Percentiles rank a stretch among this genome's conserved stretches.
These are phyloP conservation scores for Habrosyne pyritoides DNA, from an alignment of 2,888 invertebrate genomes.

Conservation along the genomic window DNA sequence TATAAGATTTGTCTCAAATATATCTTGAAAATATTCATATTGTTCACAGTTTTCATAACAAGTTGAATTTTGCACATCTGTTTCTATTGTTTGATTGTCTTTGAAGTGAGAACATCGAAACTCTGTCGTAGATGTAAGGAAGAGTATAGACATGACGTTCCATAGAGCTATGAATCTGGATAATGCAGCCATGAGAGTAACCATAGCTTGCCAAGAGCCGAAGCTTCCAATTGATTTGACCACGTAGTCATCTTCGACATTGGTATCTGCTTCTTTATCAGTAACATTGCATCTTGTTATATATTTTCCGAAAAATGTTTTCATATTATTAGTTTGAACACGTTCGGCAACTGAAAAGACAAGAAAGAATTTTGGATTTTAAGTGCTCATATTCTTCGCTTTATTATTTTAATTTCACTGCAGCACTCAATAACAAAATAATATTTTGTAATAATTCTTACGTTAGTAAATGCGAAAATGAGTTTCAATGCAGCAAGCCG, in stretches of 20 bases:
- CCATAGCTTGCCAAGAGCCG: conserved; percentile 51
- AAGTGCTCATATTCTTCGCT: too few relatives aligned
- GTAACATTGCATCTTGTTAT: conserved; percentile 1
- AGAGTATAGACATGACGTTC: conserved; percentile 50
- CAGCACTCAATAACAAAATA: too few relatives aligned
- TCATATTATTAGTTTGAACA: background rate
- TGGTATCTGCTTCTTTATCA: conserved; percentile 14
- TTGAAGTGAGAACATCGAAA: conserved; percentile 47
- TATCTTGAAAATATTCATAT: conserved; percentile 42
- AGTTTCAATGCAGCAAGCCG: too few relatives aligned
- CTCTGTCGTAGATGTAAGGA: conserved; percentile 50
- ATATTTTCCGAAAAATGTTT: background rate
- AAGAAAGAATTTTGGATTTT: too few relatives aligned
- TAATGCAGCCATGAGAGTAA: conserved; percentile 29
- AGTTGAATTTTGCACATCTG: conserved; percentile 37
- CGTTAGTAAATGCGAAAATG: too few relatives aligned
- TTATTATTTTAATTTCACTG: too few relatives aligned
- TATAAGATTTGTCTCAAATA: conserved; percentile 48
- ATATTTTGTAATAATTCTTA: too few relatives aligned
- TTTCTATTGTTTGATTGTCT: conserved; percentile 23
- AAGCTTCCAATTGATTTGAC: conserved; percentile 54
- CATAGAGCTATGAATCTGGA: conserved; percentile 45
- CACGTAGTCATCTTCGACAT: conserved; percentile 52
- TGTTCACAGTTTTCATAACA: conserved; percentile 53
- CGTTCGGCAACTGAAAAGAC: background rate